A percentile compares a stretch with the other conserved stretches of the same genome.
phyloP scores from a whole-genome alignment of 2,797 vertebrate species.

The Bradypodion ventrale region DNA sequence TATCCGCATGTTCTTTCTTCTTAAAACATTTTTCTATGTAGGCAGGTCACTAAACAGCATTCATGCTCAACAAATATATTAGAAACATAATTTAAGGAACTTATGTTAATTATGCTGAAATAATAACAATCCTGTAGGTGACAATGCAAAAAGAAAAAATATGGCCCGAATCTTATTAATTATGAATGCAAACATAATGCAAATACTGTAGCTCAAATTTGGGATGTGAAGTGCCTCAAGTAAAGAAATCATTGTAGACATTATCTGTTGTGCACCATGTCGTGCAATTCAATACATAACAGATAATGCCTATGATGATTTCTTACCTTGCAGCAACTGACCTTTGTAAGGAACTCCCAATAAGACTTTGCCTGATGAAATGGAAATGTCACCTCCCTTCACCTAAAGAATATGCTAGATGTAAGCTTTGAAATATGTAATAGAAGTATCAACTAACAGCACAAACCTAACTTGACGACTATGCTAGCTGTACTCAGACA shows the following conservation, averaged over 20 bases:
- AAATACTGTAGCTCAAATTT: no score
- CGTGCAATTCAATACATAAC: no score
- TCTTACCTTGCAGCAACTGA: no score
- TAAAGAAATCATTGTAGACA: no score
- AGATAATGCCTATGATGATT: no score
- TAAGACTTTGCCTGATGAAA: not conserved
- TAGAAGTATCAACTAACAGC: not conserved
- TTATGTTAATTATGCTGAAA: slow-evolving; percentile 4
- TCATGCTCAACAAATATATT: not conserved
- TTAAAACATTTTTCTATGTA: not conserved
- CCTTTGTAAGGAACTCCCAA: no score
- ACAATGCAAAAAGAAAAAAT: not conserved
- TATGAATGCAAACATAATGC: no score
- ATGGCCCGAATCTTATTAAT: no score
- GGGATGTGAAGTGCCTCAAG: no score
- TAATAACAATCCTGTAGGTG: slow-evolving; percentile 6
- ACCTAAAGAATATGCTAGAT: slow-evolving; percentile 30
- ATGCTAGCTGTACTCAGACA: no score
- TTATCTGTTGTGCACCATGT: no score
- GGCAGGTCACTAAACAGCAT: not conserved
- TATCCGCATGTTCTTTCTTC: slow-evolving; percentile 39
- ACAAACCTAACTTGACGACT: no score
- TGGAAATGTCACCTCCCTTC: slow-evolving; percentile 27
- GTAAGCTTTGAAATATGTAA: slow-evolving; percentile 40
- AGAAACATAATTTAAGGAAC: not conserved